Evolutionary conservation across 2,797 vertebrate species (phyloP).

Genomic region (Arremon brunneinucha): DNA sequence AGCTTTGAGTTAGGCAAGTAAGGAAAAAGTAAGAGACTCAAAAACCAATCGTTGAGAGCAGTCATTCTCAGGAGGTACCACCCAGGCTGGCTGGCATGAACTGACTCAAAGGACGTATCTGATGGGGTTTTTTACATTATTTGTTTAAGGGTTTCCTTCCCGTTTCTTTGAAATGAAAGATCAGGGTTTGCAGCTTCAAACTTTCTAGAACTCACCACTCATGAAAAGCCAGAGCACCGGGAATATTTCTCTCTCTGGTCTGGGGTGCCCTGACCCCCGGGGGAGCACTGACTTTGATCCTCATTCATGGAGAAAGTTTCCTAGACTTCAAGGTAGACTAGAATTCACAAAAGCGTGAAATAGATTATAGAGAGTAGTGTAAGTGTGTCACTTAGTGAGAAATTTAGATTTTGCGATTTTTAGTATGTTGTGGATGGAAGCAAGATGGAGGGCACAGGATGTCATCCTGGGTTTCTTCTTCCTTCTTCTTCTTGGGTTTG

Average conservation of each 20-base stretch:
- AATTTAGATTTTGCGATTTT: not conserved
- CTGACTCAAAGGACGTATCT: not conserved
- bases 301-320: not conserved
- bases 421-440: not conserved
- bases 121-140: not conserved
- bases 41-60: not conserved
- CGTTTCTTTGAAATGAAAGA: not conserved
- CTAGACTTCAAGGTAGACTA: not conserved
- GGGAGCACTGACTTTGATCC: too few species aligned
- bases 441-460: not conserved
- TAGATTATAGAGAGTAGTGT: not conserved
- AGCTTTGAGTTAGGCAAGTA: not conserved
- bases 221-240: fast-evolving
- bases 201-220: not conserved
- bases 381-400: not conserved
- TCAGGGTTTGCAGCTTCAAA: not conserved
- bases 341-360: not conserved
- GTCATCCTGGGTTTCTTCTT: not conserved
- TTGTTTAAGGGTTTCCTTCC: fast-evolving
- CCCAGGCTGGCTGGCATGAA: not conserved
- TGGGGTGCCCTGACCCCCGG: too few species aligned
- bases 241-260: too few species aligned
- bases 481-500: too few species aligned
- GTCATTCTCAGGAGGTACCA: not conserved
- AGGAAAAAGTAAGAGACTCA: not conserved